A percentile compares a stretch with the other conserved stretches of the same genome.
phyloP scores from a whole-genome alignment of 2,888 invertebrate species.

The Cheilosia scutellata region DNA sequence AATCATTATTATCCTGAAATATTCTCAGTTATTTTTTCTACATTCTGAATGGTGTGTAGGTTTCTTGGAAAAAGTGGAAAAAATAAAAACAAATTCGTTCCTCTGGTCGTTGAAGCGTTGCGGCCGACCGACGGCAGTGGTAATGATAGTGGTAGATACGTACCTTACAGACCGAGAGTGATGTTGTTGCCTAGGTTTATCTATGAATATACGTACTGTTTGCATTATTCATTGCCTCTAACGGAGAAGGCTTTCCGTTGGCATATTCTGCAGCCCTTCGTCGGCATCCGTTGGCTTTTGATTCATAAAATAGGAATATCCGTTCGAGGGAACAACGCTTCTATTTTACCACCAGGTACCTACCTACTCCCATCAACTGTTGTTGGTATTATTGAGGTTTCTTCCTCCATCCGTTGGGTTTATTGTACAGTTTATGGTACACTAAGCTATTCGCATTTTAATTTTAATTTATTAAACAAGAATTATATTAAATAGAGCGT shows the following conservation, averaged over 20 bases:
- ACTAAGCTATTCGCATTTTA: slow-evolving; percentile 41
- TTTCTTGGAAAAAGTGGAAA: slow-evolving; percentile 1
- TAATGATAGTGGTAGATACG: background rate
- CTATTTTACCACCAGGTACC: background rate
- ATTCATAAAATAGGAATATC: slow-evolving; percentile 40
- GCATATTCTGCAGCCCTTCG: slow-evolving; percentile 37
- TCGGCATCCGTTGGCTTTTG: slow-evolving; percentile 33
- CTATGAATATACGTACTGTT: slow-evolving; percentile 22
- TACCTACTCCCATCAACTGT: background rate
- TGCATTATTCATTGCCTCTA: slow-evolving; percentile 33
- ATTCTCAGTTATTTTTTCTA: slow-evolving; percentile 22
- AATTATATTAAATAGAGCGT: slow-evolving; percentile 25
- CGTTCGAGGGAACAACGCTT: background rate
- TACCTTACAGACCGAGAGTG: slow-evolving; percentile 22
- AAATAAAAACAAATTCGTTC: slow-evolving; percentile 7
- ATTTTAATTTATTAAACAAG: slow-evolving; percentile 59
- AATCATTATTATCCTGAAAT: slow-evolving; percentile 67
- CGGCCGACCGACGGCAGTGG: background rate
- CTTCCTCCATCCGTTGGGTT: background rate
- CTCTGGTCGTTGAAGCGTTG: slow-evolving; percentile 20
- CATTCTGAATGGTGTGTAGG: background rate
- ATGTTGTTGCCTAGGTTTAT: slow-evolving; percentile 22
- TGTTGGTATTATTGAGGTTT: slow-evolving; percentile 6
- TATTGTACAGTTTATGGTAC: slow-evolving; percentile 38
- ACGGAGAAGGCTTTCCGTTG: slow-evolving; percentile 2